phyloP scores from a whole-genome alignment of 1,140 invertebrate genomes.

The Aphelenchoides fujianensis region DNA sequence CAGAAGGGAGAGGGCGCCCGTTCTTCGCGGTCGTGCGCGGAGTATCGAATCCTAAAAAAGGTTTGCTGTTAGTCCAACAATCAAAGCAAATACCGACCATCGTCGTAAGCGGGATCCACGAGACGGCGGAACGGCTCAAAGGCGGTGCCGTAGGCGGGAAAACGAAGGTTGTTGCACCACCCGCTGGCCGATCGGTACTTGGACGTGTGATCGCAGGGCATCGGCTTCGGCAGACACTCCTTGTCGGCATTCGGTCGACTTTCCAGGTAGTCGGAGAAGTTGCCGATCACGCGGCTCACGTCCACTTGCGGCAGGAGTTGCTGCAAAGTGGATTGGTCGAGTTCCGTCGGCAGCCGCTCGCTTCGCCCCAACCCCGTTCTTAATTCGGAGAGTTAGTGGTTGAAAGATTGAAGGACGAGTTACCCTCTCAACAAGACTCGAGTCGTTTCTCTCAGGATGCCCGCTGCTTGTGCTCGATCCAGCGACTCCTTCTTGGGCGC shows the following conservation, averaged over 20 bases:
- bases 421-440: conserved; percentile 57
- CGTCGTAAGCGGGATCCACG: conserved; percentile 80
- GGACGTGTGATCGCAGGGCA: conserved; percentile 75
- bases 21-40: conserved; percentile 32
- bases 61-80: neutral
- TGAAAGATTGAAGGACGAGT: neutral
- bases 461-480: conserved; percentile 54
- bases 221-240: conserved; percentile 54
- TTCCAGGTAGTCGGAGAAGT: conserved; percentile 52
- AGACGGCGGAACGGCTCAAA: conserved; percentile 79
- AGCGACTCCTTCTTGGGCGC: conserved; percentile 58
- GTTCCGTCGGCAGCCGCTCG: conserved; percentile 48
- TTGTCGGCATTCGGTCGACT: conserved; percentile 14
- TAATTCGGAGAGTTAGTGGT: neutral
- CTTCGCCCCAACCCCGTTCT: conserved; percentile 39
- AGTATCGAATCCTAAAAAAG: conserved; percentile 35
- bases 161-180: conserved; percentile 83
- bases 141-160: conserved; percentile 74
- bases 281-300: conserved; percentile 53
- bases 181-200: conserved; percentile 76
- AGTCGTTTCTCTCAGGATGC: conserved; percentile 54
- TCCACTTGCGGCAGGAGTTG: conserved; percentile 55
- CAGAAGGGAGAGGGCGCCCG: conserved; percentile 65
- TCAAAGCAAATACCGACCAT: conserved; percentile 67
- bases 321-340: conserved; percentile 56